Evolutionary conservation across 2,797 vertebrate genomes (phyloP).

Genomic region (Xyrichtys novacula): DNA sequence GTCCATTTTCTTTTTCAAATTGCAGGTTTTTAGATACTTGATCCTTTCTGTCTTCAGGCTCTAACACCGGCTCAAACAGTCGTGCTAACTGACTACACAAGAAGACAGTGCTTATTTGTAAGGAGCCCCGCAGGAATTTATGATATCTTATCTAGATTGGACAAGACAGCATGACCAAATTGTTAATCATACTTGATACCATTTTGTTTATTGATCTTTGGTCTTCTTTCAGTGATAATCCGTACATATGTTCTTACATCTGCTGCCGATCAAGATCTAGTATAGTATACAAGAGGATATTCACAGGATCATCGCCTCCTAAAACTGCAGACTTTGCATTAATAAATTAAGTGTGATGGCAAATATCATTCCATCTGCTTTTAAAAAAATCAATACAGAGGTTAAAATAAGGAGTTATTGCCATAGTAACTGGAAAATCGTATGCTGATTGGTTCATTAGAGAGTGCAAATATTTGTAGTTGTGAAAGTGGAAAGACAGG

Average conservation of each 20-base stretch:
- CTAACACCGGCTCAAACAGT: background rate
- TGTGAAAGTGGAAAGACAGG: conserved; percentile 43
- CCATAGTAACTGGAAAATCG: conserved; percentile 73
- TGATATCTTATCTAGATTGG: no score
- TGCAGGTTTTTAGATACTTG: no score
- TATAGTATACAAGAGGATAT: background rate
- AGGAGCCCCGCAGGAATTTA: no score
- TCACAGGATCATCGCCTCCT: conserved; percentile 2
- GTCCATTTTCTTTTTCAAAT: no score
- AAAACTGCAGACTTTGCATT: conserved; percentile 30
- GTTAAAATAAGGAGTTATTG: conserved; percentile 69
- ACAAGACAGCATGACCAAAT: no score
- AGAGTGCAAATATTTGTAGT: conserved; percentile 71
- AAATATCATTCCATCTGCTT: conserved; percentile 54
- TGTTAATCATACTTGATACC: no score
- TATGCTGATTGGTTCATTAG: conserved; percentile 63
- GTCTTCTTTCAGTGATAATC: no score
- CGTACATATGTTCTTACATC: no score
- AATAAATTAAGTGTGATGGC: conserved; percentile 38
- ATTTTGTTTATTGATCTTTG: no score
- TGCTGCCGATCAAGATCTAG: no score
- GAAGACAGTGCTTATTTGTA: background rate
- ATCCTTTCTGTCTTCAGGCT: background rate
- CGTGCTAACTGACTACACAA: background rate
- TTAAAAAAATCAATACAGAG: conserved; percentile 55